Conservation (phyloP, 1,140 invertebrate genomes). For the Drosophila willistoni region DNA sequence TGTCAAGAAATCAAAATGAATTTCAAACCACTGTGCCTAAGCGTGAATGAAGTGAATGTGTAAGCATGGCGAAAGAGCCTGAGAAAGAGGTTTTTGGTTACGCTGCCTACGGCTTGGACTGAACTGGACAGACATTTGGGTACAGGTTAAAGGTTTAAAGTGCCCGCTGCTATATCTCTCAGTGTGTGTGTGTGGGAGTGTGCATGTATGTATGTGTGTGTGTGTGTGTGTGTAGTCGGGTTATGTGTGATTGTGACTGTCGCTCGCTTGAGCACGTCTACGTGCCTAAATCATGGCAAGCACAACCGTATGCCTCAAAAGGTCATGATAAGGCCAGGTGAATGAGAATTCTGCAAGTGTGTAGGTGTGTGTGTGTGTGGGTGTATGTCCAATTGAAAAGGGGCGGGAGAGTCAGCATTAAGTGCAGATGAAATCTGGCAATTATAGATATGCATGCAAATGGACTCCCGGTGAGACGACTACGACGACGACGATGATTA, state of each 20-base stretch:
- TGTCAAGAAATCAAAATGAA: no score
- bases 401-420: conserved; percentile 35
- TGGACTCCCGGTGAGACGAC: conserved; percentile 14
- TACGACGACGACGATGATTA: conserved; percentile 29
- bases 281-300: conserved; percentile 51
- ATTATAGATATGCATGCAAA: conserved; percentile 56
- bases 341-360: conserved; percentile 49
- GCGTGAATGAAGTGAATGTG: neutral
- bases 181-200: neutral
- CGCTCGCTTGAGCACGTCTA: conserved; percentile 57
- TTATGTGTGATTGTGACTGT: conserved; percentile 24
- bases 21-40: neutral
- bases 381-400: neutral
- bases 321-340: conserved; percentile 57
- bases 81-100: neutral
- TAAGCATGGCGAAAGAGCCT: neutral
- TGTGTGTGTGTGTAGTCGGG: conserved; percentile 22
- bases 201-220: conserved; percentile 10
- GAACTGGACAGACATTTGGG: conserved; percentile 21
- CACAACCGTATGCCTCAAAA: conserved; percentile 42
- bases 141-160: conserved; percentile 57
- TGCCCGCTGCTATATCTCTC: conserved; percentile 29
- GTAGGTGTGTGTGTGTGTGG: neutral
- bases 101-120: conserved; percentile 5
- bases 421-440: conserved; percentile 53